Conservation (phyloP, 2,797 vertebrate species). For the Anisognathus igniventris region DNA sequence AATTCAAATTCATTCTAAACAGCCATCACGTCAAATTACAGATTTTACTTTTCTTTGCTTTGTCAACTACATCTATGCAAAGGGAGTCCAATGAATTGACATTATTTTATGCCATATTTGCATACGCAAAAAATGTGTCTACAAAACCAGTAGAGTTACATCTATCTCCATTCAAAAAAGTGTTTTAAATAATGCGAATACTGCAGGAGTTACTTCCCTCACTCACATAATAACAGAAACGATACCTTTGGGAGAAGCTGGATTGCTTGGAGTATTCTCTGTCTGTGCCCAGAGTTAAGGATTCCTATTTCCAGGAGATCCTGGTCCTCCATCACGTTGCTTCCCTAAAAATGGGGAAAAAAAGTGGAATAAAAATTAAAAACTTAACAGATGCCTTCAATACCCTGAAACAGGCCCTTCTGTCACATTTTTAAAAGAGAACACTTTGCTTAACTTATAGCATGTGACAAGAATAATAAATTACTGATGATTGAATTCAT, state of each 20-base stretch:
- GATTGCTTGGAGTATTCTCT: slow-evolving; percentile 95
- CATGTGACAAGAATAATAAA: slow-evolving; percentile 1
- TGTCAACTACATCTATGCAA: neutral
- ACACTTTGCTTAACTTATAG: neutral
- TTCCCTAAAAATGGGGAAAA: slow-evolving; percentile 81
- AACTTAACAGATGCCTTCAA: neutral
- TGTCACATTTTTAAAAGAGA: neutral
- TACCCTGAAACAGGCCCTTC: neutral
- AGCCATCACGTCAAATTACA: neutral
- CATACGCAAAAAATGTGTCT: neutral
- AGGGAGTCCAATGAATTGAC: neutral
- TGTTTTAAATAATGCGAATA: neutral
- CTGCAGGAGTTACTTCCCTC: neutral
- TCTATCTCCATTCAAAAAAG: neutral
- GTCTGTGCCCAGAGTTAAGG: slow-evolving; percentile 95
- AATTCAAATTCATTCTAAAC: neutral
- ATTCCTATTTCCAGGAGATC: slow-evolving; percentile 97
- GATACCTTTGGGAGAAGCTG: slow-evolving; percentile 93
- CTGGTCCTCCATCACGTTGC: slow-evolving; percentile 97
- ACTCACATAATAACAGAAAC: neutral
- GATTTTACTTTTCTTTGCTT: neutral
- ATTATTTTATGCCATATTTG: neutral
- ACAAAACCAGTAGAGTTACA: neutral
- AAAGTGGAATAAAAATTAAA: neutral
- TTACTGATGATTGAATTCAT: neutral